A percentile compares a stretch with the other conserved stretches of the same genome.
phyloP scores from a whole-genome alignment of 2,113 vertebrate species.

The Anarrhichthys ocellatus region DNA sequence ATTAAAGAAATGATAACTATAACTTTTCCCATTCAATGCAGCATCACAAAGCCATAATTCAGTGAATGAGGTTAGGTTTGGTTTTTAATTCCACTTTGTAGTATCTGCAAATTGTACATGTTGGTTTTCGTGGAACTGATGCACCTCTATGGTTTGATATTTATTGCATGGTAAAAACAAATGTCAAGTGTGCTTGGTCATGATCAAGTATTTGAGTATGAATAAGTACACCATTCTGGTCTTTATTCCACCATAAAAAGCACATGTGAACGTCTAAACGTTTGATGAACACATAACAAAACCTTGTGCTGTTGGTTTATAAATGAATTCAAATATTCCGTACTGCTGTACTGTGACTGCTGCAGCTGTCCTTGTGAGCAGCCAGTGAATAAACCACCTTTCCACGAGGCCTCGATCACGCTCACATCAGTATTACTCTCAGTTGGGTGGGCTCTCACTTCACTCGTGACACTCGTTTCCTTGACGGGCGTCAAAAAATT shows the following conservation, averaged over 20 bases:
- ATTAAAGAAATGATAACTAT: not conserved
- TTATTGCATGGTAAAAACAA: not conserved
- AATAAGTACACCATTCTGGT: not conserved
- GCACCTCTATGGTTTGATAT: not conserved
- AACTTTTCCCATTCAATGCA: not conserved
- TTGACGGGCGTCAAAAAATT: constrained; percentile 63
- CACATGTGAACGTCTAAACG: not conserved
- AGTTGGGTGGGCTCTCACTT: constrained; percentile 67
- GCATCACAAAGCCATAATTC: not conserved
- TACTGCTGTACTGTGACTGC: not conserved
- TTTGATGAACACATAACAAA: not conserved
- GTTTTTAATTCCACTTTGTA: not conserved
- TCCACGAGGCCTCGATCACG: constrained; percentile 35
- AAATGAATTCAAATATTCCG: not conserved
- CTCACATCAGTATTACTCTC: constrained; percentile 51
- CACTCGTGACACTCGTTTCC: constrained; percentile 62
- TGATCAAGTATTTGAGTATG: not conserved
- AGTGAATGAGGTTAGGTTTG: too few species aligned
- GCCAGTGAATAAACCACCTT: constrained; percentile 29
- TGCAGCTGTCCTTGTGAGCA: constrained; percentile 20
- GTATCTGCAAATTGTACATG: not conserved
- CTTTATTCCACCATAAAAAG: not conserved
- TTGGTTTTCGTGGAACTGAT: not conserved
- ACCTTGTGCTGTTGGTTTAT: not conserved
- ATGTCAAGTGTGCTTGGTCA: not conserved